Evolutionary conservation across 2,113 vertebrate genomes (phyloP).

Genomic region (Onychostruthus taczanowskii): DNA sequence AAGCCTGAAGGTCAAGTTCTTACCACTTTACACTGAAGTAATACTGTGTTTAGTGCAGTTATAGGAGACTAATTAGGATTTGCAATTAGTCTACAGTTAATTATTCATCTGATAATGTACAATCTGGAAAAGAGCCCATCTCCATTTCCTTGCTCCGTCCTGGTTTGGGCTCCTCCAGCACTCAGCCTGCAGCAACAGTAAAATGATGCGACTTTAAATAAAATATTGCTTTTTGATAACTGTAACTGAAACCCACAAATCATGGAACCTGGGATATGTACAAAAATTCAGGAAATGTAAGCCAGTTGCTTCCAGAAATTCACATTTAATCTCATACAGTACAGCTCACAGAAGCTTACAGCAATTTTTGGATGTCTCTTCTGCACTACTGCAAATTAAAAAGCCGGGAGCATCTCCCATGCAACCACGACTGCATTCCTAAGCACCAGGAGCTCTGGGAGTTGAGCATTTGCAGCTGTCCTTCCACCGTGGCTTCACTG

Average conservation of each 20-base stretch:
- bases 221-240: neutral
- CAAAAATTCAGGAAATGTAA: neutral
- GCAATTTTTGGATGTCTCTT: neutral
- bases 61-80: constrained; percentile 17
- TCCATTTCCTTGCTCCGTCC: neutral
- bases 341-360: neutral
- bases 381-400: neutral
- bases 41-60: neutral
- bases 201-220: neutral
- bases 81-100: constrained; percentile 47
- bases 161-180: neutral
- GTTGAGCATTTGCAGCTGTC: neutral
- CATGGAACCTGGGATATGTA: fast-evolving
- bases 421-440: too few species aligned
- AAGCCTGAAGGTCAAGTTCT: constrained; percentile 33
- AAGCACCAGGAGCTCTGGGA: neutral
- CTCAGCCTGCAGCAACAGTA: neutral
- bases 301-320: neutral
- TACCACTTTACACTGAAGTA: neutral
- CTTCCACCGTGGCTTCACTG: neutral
- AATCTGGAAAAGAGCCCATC: constrained; percentile 28
- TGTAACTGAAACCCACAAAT: neutral
- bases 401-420: neutral
- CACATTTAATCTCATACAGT: neutral
- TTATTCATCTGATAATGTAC: constrained; percentile 56